A percentile compares a stretch with the other conserved stretches of the same genome.
Evolutionary conservation across 2,797 vertebrate genomes (phyloP).

Genomic region (Choloepus didactylus): DNA sequence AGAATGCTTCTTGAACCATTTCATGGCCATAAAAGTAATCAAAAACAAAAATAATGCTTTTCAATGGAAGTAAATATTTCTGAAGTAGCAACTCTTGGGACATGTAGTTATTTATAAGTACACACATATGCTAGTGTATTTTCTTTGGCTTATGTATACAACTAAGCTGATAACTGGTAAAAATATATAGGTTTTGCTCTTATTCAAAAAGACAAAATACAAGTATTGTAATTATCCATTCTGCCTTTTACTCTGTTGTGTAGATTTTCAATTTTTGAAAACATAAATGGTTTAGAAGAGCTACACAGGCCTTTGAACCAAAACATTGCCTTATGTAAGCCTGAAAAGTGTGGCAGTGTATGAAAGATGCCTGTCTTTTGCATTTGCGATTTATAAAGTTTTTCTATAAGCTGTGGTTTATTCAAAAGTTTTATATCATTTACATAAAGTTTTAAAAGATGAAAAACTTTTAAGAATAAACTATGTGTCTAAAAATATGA

Average conservation of each 20-base stretch:
- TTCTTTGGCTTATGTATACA: background rate
- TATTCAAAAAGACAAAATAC: slow-evolving; percentile 53
- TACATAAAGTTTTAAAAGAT: slow-evolving; percentile 34
- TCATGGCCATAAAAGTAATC: slow-evolving; percentile 45
- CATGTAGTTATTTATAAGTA: background rate
- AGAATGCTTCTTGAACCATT: slow-evolving; percentile 19
- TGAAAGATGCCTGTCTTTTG: slow-evolving; percentile 32
- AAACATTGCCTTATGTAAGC: background rate
- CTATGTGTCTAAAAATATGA: background rate
- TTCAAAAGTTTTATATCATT: slow-evolving; percentile 45
- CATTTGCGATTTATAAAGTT: slow-evolving; percentile 45
- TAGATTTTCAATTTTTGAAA: slow-evolving; percentile 43
- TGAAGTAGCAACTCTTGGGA: slow-evolving; percentile 17
- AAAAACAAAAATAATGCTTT: slow-evolving; percentile 48
- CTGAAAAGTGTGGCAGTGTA: background rate
- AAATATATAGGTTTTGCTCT: slow-evolving; percentile 33
- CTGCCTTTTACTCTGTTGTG: background rate
- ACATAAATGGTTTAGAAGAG: background rate
- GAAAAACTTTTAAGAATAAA: slow-evolving; percentile 2
- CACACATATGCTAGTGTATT: background rate
- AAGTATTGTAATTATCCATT: slow-evolving; percentile 3
- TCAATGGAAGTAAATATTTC: slow-evolving; percentile 54
- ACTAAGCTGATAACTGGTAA: slow-evolving; percentile 24
- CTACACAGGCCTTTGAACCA: background rate
- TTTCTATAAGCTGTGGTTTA: slow-evolving; percentile 44